These are phyloP conservation scores for Maconellicoccus hirsutus DNA, from an alignment of 1,140 invertebrate species.

Conservation along the genomic window DNA sequence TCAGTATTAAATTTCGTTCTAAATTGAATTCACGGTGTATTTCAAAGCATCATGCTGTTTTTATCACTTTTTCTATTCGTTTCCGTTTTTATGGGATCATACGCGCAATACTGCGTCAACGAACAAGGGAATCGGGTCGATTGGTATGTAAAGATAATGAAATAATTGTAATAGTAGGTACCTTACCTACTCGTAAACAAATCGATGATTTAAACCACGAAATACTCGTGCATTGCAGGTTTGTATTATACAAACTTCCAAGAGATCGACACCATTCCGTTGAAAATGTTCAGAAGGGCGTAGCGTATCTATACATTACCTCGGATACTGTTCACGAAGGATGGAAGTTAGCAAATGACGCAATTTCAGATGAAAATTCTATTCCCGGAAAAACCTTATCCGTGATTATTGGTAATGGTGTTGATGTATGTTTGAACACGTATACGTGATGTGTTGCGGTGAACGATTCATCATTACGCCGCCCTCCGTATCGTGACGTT, in stretches of 20 bases:
- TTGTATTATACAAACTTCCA: constrained; percentile 71
- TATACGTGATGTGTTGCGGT: no score
- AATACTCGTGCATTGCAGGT: no score
- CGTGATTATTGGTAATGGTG: constrained; percentile 40
- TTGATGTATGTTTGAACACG: constrained; percentile 24
- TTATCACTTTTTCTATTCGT: no score
- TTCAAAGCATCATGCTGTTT: no score
- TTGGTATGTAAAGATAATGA: no score
- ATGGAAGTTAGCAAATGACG: constrained; percentile 55
- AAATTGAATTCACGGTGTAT: no score
- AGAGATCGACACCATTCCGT: constrained; percentile 44
- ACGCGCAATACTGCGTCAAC: constrained; percentile 26
- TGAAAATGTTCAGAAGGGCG: constrained; percentile 45
- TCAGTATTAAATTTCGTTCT: no score
- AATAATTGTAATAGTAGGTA: no score
- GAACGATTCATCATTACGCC: no score
- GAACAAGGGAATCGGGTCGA: constrained; percentile 28
- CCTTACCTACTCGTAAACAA: no score
- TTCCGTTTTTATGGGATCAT: no score
- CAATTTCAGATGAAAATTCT: constrained; percentile 56
- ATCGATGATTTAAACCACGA: no score
- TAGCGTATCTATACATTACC: constrained; percentile 62
- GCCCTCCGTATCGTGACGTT: constrained; percentile 1
- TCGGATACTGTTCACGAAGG: constrained; percentile 40
- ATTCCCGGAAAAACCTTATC: constrained; percentile 58